Evolutionary conservation across 2,113 vertebrate genomes (phyloP).

Genomic region (Triplophysa tibetana): DNA sequence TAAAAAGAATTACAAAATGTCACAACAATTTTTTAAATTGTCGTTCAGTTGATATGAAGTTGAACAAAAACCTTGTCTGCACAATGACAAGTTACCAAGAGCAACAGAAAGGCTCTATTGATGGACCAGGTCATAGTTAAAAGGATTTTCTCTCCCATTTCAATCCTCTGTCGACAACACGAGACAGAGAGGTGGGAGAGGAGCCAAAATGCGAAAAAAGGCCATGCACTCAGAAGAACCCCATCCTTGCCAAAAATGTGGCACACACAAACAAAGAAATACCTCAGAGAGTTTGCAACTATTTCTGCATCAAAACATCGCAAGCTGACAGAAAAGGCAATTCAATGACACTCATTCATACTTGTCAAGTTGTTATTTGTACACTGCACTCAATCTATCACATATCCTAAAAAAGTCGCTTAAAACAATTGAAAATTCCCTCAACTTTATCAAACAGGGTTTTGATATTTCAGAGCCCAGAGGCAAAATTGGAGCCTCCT

Average conservation of each 20-base stretch:
- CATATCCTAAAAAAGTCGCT: not conserved
- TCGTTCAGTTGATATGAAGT: not conserved
- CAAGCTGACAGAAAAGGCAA: not conserved
- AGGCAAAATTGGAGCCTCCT: not conserved
- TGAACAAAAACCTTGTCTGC: not conserved
- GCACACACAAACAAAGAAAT: constrained; percentile 3
- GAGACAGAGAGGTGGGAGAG: not conserved
- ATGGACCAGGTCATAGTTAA: constrained; percentile 7
- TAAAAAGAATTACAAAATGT: not conserved
- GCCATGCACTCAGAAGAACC: not conserved
- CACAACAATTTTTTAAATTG: not conserved
- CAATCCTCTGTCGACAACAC: constrained; percentile 3
- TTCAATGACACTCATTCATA: not conserved
- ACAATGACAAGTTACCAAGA: constrained; percentile 1
- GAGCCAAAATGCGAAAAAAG: constrained; percentile 16
- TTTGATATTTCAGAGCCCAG: not conserved
- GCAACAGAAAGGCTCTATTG: not conserved
- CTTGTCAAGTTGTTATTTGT: not conserved
- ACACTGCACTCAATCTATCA: not conserved
- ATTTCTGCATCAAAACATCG: not conserved
- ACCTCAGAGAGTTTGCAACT: not conserved
- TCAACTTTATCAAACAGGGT: constrained; percentile 8
- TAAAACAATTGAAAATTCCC: not conserved
- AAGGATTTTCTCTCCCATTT: constrained; percentile 27
- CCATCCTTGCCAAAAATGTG: constrained; percentile 6